Conservation (phyloP, 2,113 vertebrate species). For the Hoplias malabaricus region DNA sequence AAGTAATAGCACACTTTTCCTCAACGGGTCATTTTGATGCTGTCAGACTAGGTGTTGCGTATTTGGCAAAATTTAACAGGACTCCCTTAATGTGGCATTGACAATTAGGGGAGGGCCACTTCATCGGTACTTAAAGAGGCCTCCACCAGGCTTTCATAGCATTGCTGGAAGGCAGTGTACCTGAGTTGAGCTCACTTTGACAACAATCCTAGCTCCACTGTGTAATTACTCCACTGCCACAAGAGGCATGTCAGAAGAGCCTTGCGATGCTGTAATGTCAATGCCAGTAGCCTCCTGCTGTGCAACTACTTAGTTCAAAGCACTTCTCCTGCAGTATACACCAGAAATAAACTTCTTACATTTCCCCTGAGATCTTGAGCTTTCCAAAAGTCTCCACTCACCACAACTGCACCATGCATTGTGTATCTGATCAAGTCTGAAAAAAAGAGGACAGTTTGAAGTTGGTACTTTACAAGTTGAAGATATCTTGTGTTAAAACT, state of each 20-base stretch:
- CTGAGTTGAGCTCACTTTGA: slow-evolving; percentile 22
- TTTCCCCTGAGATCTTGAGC: background rate
- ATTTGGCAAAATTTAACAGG: slow-evolving; percentile 20
- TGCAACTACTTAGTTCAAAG: slow-evolving; percentile 24
- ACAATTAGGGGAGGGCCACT: slow-evolving; percentile 28
- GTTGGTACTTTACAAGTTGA: background rate
- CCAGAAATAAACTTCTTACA: slow-evolving; percentile 35
- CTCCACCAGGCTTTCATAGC: slow-evolving; percentile 19
- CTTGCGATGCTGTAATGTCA: slow-evolving; percentile 5
- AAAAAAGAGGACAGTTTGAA: slow-evolving; percentile 15
- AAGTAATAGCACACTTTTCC: slow-evolving; percentile 4
- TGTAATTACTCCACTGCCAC: slow-evolving; percentile 24
- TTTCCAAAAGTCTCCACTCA: background rate
- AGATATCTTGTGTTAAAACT: slow-evolving; percentile 1
- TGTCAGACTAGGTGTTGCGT: background rate
- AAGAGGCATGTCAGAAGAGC: slow-evolving; percentile 27
- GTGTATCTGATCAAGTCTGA: background rate
- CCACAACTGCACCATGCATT: background rate
- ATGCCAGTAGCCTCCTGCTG: slow-evolving; percentile 34
- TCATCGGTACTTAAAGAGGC: slow-evolving; percentile 10
- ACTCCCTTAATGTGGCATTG: slow-evolving; percentile 13
- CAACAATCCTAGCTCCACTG: slow-evolving; percentile 29
- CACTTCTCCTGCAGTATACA: slow-evolving; percentile 1
- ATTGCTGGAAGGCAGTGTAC: slow-evolving; percentile 11
- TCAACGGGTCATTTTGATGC: slow-evolving; percentile 1